A percentile compares a stretch with the other conserved stretches of the same genome.
Conservation (phyloP, 2,888 invertebrate species). For the Marasmarcha lunaedactyla region DNA sequence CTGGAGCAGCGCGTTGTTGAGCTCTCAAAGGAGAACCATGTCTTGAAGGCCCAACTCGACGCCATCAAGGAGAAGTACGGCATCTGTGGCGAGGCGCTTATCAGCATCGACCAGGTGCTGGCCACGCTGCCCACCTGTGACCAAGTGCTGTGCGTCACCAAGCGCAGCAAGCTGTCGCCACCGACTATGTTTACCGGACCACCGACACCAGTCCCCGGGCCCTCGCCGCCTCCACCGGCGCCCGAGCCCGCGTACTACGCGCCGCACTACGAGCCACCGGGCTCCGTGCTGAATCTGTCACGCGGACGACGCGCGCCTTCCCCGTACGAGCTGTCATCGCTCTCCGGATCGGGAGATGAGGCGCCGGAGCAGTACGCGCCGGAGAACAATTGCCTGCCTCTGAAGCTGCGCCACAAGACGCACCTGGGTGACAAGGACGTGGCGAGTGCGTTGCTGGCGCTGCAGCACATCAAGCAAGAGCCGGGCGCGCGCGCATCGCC, state of each 20-base stretch:
- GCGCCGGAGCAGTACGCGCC: conserved; percentile 67
- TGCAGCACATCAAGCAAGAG: conserved; percentile 89
- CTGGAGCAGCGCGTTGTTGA: conserved; percentile 94
- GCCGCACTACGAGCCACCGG: conserved; percentile 70
- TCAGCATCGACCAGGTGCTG: conserved; percentile 90
- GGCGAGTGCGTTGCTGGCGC: conserved; percentile 84
- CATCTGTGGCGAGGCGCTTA: conserved; percentile 86
- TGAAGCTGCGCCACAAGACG: conserved; percentile 92
- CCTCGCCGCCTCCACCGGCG: conserved; percentile 58
- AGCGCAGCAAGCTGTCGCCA: conserved; percentile 71
- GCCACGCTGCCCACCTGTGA: conserved; percentile 88
- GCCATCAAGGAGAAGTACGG: conserved; percentile 95
- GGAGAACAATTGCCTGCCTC: conserved; percentile 83
- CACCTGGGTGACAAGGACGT: conserved; percentile 91
- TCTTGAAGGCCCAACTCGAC: conserved; percentile 91
- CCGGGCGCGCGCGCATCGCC: conserved; percentile 83
- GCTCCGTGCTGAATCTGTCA: conserved; percentile 80
- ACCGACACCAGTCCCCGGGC: conserved; percentile 63
- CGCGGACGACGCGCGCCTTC: conserved; percentile 75
- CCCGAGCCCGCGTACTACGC: conserved; percentile 63
- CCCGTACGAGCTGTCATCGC: conserved; percentile 81
- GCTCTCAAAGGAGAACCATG: conserved; percentile 94
- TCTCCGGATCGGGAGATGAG: conserved; percentile 73
- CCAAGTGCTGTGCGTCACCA: conserved; percentile 86
- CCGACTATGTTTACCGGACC: conserved; percentile 68